phyloP scores from a whole-genome alignment of 1,140 invertebrate species.

The Stenopsyche tienmushanensis region DNA sequence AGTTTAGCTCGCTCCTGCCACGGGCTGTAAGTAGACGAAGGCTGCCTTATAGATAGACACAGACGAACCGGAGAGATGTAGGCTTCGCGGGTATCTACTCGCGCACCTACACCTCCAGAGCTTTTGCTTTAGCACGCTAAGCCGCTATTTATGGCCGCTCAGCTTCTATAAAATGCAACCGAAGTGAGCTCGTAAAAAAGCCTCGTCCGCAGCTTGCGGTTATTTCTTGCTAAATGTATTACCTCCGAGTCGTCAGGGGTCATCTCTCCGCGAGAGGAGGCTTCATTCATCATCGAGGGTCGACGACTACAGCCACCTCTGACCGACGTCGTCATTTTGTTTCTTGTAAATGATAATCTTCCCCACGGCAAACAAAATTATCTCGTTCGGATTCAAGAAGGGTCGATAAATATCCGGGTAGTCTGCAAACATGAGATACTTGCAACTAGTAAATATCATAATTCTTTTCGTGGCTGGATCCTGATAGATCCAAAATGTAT shows the following conservation, averaged over 20 bases:
- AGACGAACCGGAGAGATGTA: constrained; percentile 19
- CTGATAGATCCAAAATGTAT: too few relatives aligned
- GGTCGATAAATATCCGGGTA: too few relatives aligned
- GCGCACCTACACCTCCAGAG: constrained; percentile 9
- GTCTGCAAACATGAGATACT: too few relatives aligned
- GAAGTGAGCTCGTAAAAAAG: constrained; percentile 37
- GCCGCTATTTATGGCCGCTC: constrained; percentile 32
- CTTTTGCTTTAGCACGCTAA: constrained; percentile 22
- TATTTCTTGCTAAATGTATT: constrained; percentile 1
- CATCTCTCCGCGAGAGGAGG: neutral
- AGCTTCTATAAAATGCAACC: constrained; percentile 36
- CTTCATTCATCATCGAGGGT: constrained; percentile 18
- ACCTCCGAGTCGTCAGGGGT: constrained; percentile 8
- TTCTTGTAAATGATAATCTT: constrained; percentile 1
- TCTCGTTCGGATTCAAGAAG: too few relatives aligned
- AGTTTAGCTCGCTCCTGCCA: constrained; percentile 34
- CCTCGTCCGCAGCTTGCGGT: constrained; percentile 21
- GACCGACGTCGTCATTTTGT: constrained; percentile 21
- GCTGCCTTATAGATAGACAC: constrained; percentile 6
- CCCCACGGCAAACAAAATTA: constrained; percentile 5
- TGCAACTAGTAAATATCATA: too few relatives aligned
- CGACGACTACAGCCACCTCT: constrained; percentile 21
- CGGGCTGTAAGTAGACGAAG: constrained; percentile 25
- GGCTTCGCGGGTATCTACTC: neutral
- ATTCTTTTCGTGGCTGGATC: too few relatives aligned